Evolutionary conservation across 2,888 invertebrate species (phyloP), one percentile per base, ranked within the genome.

Genomic region (Phragmatobia fuliginosa): DNA sequence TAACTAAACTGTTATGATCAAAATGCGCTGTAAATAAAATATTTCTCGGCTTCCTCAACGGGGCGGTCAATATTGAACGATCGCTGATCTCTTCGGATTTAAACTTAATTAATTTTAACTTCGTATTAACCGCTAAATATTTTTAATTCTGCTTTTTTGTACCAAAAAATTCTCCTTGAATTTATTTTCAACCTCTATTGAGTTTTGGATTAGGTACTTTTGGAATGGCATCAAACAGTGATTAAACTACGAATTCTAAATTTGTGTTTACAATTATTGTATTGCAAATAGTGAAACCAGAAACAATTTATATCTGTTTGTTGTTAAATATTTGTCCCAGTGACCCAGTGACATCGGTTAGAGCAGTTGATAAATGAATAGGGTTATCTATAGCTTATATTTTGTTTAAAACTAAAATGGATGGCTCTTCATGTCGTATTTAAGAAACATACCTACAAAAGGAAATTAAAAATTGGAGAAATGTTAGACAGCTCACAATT

Each of bases 41-140:
- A 68, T 81, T 81, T 74, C 72, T 70, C 64, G 56, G 73, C 38
- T 73, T 66, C 67, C 64, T 62, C 72, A 62, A 63, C 70, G 71
- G 62, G 65, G 28, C 68, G 56, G 70, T 72, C 73, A 80, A 81
- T 80, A 75, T 80, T 80, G 77, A 82, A 77, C 66, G 58, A 61
- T 69, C 69, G 67, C 70, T 66, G 68, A 74, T 70, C 77, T 70
- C 79, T 81, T 74, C 73, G 75, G 79, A 81, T 76, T 79, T 71
- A 76, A 80, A 81, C 71, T 67, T 81, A 76, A 80, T 80, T 80
- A 80, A 82, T 79, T 80, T 81, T 81, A 70, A 72, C 69, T 76
- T 78, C 62, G 71, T 76, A 76, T 74, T 76, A 81, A 68, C 49
- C 36, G 41, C n/a, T 28, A 71, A 71, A 68, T 52, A 72, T 75